A percentile compares a stretch with the other conserved stretches of the same genome.
phyloP scores from a whole-genome alignment of 2,888 invertebrate species.

The Melangyna quadrimaculata region DNA sequence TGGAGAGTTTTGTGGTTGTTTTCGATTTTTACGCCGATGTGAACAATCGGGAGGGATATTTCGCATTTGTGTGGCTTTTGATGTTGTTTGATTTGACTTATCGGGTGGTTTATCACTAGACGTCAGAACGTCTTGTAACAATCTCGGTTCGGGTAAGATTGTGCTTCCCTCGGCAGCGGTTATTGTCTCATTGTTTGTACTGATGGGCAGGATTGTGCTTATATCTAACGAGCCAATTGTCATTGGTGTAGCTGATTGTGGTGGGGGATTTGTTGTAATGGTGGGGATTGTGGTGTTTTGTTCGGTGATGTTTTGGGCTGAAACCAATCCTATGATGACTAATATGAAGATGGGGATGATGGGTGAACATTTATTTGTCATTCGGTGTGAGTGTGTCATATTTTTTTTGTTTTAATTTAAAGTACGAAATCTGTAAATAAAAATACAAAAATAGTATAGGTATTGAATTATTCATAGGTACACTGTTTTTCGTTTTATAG shows the following conservation, averaged over 20 bases:
- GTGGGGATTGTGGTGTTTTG: neutral
- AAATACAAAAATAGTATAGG: too few species aligned
- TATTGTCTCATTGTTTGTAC: neutral
- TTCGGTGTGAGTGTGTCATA: neutral
- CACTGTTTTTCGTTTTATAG: too few species aligned
- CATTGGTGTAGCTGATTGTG: neutral
- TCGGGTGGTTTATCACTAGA: slow-evolving; percentile 15
- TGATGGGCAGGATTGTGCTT: slow-evolving; percentile 8
- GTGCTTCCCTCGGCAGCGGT: neutral
- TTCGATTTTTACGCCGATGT: slow-evolving; percentile 1
- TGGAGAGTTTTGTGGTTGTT: slow-evolving; percentile 72
- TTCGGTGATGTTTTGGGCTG: slow-evolving; percentile 19
- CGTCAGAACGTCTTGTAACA: neutral
- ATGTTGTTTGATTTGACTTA: too few species aligned
- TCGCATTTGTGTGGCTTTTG: neutral
- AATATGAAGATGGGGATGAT: neutral
- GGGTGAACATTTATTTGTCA: neutral
- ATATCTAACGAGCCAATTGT: slow-evolving; percentile 8
- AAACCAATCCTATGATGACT: neutral
- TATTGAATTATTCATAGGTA: too few species aligned
- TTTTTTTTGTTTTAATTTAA: neutral
- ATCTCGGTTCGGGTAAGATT: neutral
- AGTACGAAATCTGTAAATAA: neutral
- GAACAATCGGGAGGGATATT: slow-evolving; percentile 17
- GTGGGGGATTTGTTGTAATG: neutral